Base-by-base conservation (phyloP, 2,797 vertebrate species). In the Sebastes nivosus region DNA sequence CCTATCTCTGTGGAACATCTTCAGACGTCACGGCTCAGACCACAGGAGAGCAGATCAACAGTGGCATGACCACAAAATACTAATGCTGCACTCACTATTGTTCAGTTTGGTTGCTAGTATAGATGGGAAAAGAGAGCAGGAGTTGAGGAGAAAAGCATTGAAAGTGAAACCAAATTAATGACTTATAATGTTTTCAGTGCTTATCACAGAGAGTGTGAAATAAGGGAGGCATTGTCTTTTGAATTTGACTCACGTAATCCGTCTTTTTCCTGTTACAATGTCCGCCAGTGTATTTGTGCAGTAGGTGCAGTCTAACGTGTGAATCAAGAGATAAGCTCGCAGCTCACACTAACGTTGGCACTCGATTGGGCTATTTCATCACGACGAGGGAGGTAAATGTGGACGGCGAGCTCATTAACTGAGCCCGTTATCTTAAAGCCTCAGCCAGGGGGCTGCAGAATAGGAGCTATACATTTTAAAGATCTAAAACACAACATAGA, bases 281-380 rank as follows among this genome's bases (percentile, higher is more conserved):
- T 34, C 79, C 10, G 42, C 18, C 63, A 52, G 68, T 66, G 81
- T 89, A 3, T 87, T 85, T 86, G 82, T 75, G 73, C 81, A 81
- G 54, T 46, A 83, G 84, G 81, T 85, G 83, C 30, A 72, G 84
- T 67, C 67, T 66, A 74, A 86, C 12, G 25, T 83, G 87, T 87
- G 87, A 88, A 84, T 89, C 52, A 18, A 68, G 34, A 90, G 87
- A 91, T 87, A 88, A 91, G 82, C 81, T 57, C 46, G 77, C 77
- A 85, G 90, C 70, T 85, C 80, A 71, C 72, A 22, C 73, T 22
- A n/a, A 46, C 14, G 54, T 12, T 82, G 74, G 68, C 64, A 34
- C 78, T 65, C 0, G 20, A 69, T 57, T 9, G 36, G 46, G 61
- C 46, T 34, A 24, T 67, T 88, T 77, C 77, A 60, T 79, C 64